Conservation (phyloP, 2,113 vertebrate genomes). For the Camelus bactrianus region DNA sequence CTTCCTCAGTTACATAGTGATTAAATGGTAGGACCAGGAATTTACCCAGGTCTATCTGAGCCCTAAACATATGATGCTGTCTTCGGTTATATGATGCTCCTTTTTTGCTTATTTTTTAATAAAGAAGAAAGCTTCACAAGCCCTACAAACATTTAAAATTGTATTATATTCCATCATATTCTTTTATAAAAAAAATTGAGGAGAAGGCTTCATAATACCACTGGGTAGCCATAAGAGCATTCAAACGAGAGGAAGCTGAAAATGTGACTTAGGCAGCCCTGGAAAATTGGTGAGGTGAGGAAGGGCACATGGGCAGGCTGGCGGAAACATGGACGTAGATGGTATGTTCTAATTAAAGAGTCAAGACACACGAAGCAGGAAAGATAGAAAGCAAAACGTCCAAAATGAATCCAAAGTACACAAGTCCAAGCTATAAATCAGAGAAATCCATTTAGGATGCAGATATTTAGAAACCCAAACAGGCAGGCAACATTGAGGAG, state of each 20-base stretch:
- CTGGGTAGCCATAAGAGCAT: not conserved
- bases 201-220: not conserved
- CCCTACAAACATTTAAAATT: not conserved
- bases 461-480: not conserved
- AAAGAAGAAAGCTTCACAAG: not conserved
- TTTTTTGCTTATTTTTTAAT: not conserved
- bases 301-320: not conserved
- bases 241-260: not conserved
- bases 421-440: not conserved
- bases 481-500: not conserved
- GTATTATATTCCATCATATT: not conserved
- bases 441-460: not conserved
- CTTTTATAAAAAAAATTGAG: not conserved
- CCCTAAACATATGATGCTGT: not conserved
- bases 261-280: not conserved
- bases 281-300: not conserved
- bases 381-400: not conserved
- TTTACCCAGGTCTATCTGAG: not conserved
- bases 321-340: not conserved
- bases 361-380: not conserved
- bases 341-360: not conserved
- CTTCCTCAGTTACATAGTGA: not conserved
- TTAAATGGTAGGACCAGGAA: not conserved
- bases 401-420: not conserved
- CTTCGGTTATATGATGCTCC: not conserved